Conservation (phyloP, 2,888 invertebrate genomes). For the Minunthozetes semirufus region DNA sequence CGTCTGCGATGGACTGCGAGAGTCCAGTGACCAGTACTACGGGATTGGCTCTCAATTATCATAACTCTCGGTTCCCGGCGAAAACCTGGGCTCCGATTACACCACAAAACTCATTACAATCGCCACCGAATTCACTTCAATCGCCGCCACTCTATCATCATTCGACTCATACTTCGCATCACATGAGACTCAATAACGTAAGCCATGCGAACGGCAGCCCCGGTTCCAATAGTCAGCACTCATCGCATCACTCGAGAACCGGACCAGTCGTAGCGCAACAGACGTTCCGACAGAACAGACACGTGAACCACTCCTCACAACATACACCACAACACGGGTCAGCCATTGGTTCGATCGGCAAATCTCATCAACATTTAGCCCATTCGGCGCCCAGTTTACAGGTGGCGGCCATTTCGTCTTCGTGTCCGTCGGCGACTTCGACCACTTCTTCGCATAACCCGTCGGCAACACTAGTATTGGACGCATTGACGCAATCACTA, state of each 20-base stretch:
- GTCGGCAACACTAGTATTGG: neutral
- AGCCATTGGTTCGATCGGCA: neutral
- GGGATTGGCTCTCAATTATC: conserved; percentile 39
- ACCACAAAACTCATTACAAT: neutral
- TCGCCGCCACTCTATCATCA: conserved; percentile 7
- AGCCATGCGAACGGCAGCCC: neutral
- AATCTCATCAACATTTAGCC: conserved; percentile 7
- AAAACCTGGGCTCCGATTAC: conserved; percentile 14
- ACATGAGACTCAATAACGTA: conserved; percentile 9
- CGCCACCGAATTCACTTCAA: neutral
- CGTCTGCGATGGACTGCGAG: conserved; percentile 69
- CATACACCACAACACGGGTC: neutral
- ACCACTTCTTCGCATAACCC: neutral
- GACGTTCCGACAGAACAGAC: neutral
- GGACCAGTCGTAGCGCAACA: neutral
- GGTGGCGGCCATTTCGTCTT: conserved; percentile 14
- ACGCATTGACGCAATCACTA: neutral
- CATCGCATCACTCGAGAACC: conserved; percentile 2
- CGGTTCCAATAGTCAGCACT: conserved; percentile 23
- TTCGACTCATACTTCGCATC: neutral
- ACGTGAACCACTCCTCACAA: neutral
- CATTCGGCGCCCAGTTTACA: conserved; percentile 6
- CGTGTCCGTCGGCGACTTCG: conserved; percentile 20
- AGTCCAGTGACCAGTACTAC: conserved; percentile 51
- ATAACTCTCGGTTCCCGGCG: conserved; percentile 16